Evolutionary conservation across 2,113 vertebrate genomes (phyloP).

Genomic region (Ageneiosus marmoratus): DNA sequence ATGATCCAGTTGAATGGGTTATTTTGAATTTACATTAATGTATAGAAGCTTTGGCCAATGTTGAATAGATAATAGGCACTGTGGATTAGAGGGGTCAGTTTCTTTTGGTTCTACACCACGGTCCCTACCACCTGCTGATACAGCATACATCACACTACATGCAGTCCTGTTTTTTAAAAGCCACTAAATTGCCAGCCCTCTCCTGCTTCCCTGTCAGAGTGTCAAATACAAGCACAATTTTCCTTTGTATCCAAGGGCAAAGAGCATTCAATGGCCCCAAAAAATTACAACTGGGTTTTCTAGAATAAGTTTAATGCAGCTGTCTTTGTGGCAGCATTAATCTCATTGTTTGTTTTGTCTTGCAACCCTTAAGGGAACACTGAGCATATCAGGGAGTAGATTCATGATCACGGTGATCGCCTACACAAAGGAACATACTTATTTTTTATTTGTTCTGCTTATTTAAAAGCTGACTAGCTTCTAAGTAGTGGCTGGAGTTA

Average conservation of each 20-base stretch:
- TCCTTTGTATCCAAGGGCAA: constrained; percentile 38
- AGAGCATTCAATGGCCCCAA: constrained; percentile 11
- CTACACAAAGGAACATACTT: not conserved
- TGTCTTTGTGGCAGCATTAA: constrained; percentile 3
- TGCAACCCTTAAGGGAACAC: constrained; percentile 8
- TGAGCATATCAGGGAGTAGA: constrained; percentile 10
- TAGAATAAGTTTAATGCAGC: constrained; percentile 29
- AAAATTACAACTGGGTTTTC: constrained; percentile 25
- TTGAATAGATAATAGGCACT: constrained; percentile 23
- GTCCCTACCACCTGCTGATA: constrained; percentile 28
- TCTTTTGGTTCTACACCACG: constrained; percentile 49
- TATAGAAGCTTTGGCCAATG: not conserved
- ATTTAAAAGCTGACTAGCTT: not conserved
- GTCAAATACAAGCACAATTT: constrained; percentile 62
- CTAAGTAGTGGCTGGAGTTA: not conserved
- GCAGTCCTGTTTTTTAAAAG: constrained; percentile 63
- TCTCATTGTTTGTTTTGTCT: constrained; percentile 1
- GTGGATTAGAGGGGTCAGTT: constrained; percentile 44
- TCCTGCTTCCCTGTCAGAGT: constrained; percentile 54
- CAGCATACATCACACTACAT: constrained; percentile 65
- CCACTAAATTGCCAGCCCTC: constrained; percentile 67
- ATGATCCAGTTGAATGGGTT: constrained; percentile 19
- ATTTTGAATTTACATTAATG: constrained; percentile 16
- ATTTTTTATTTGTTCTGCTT: not conserved
- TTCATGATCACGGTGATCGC: constrained; percentile 18